Conservation (phyloP, 2,888 invertebrate genomes). For the Tholera decimalis region DNA sequence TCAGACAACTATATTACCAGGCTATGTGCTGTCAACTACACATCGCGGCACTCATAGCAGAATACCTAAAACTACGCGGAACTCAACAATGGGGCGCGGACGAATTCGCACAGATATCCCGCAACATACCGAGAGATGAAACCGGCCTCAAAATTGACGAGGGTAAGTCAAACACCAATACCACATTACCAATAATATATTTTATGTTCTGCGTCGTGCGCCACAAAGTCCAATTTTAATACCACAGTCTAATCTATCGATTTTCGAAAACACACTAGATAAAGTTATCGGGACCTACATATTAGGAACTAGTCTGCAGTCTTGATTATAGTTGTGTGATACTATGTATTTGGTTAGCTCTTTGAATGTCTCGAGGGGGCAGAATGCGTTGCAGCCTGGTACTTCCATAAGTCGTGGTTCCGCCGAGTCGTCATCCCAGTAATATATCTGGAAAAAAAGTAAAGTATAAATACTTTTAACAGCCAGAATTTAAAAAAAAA, state of each 20-base stretch:
- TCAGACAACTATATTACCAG: slow-evolving; percentile 75
- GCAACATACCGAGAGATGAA: slow-evolving; percentile 97
- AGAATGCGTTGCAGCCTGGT: slow-evolving; percentile 89
- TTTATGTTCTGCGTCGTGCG: slow-evolving; percentile 67
- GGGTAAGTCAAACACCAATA: slow-evolving; percentile 86
- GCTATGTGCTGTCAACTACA: slow-evolving; percentile 99
- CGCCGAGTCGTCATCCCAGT: slow-evolving; percentile 90
- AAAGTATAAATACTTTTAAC: slow-evolving; percentile 6
- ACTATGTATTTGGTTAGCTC: slow-evolving; percentile 86
- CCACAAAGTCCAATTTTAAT: slow-evolving; percentile 65
- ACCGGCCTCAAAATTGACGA: slow-evolving; percentile 96
- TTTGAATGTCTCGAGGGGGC: slow-evolving; percentile 89
- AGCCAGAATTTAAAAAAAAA: too few species aligned
- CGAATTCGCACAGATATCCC: slow-evolving; percentile 95
- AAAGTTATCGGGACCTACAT: slow-evolving; percentile 60
- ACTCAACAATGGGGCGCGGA: slow-evolving; percentile 96
- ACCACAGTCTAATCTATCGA: slow-evolving; percentile 77
- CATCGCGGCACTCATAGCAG: slow-evolving; percentile 98
- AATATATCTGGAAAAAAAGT: slow-evolving; percentile 84
- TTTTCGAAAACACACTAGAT: slow-evolving; percentile 49
- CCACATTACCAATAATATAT: slow-evolving; percentile 62
- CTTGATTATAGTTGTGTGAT: slow-evolving; percentile 84
- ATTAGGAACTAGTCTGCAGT: slow-evolving; percentile 81
- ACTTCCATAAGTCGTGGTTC: slow-evolving; percentile 88
- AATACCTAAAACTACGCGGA: slow-evolving; percentile 95